Evolutionary conservation across 1,140 invertebrate species (phyloP), one percentile per base, ranked within the genome.

Genomic region (Pogonus chalceus): DNA sequence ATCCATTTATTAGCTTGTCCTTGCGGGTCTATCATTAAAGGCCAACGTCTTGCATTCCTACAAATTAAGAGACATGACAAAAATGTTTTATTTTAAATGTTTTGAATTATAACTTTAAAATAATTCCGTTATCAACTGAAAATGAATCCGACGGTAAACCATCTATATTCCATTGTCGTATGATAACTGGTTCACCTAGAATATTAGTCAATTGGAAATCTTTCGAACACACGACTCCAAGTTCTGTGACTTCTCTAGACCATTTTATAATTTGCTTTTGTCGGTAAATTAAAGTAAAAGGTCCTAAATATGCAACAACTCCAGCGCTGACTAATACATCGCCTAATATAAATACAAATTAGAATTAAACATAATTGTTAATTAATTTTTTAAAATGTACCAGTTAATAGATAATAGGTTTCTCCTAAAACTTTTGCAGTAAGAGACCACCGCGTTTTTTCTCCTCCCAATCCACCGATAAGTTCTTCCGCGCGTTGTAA

Each of bases 21-120:
- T 75, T 97, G 92, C 0, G 93, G 93, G 74, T 97, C 94, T 61
- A 97, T 94, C 83, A 96, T 90, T 16, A 97, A 66, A 0, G 92
- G 88, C 86, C 90, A 91, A 58, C 92, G 79, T 56, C 88, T 79
- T 2, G 91, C 81, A 66, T 87, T 86, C 66, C 87, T 89, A 51
- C 31, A 65, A 55, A 26, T 16, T 51, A 39, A 55, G 54, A 46
- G 50, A 24, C 9, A n/a, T 3, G 2, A 51, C 20, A 52, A 9
- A 10, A 12, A 16, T n/a, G 12, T 51, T 49, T 51, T 9, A 1
- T 18, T 23, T 1, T 2, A 3, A 24, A 37, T 26, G n/a, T 52
- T 22, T 49, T 39, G 35, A 56, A 47, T 51, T 62, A 68, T 71
- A 69, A 86, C 84, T 79, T 81, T 49, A 90, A 84, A 64, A 96